Evolutionary conservation across 2,888 invertebrate species (phyloP), one percentile per base, ranked within the genome.

Genomic region (Odontomyia ornata): DNA sequence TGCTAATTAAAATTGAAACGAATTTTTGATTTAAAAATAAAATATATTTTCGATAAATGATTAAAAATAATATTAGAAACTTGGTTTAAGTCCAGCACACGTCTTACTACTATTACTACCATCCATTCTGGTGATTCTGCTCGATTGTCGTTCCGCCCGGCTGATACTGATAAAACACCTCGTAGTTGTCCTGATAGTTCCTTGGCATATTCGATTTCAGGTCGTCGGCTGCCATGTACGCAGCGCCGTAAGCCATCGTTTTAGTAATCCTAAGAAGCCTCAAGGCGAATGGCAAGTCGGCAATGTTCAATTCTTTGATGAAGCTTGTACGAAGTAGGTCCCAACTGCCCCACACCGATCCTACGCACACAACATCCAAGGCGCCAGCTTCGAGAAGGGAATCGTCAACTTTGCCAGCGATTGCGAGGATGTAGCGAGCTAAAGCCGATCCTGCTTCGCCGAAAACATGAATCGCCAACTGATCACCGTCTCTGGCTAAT

Each of bases 321-420:
- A 95, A 92, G 0, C 95, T 96, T 1, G 90, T 88, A 82, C 92
- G 89, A 79, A 99, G 84, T 28, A 93, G 89, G 3, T 91, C 88
- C 97, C 97, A 99, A 83, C 97, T 97, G 79, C 94, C 91, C 95
- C 96, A 99, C 0, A 99, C 97, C 0, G 97, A 97, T 0, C 98
- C 98, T 0, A 98, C 95, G 84, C 97, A 98, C 0, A 97, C 92
- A 0, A 98, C 90, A 69, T 91, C 90, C 57, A 96, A 80, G 21
- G 85, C 83, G 1, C 86, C 86, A 0, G 82, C 82, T 28, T 82
- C 80, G 0, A 86, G 83, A 23, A 88, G 84, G 78, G 88, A 88
- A 87, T 90, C 83, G 71, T 91, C 86, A 13, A 93, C 92, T 82
- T 90, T 90, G 1, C 89, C 88, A 30, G 89, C 85, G 46, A 93